Evolutionary conservation across 2,797 vertebrate species (phyloP).

Genomic region (Sparus aurata): DNA sequence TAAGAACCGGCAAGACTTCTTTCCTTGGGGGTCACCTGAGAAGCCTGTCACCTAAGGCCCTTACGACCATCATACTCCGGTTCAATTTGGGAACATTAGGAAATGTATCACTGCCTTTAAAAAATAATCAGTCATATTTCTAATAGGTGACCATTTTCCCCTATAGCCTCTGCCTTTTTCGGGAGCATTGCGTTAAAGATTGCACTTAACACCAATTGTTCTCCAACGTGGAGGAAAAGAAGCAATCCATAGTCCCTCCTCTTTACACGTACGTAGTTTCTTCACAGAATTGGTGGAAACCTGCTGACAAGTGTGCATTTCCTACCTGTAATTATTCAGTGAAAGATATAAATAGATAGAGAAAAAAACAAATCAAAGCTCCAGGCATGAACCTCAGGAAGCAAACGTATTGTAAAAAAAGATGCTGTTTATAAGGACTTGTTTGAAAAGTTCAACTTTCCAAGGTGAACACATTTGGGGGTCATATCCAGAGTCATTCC

Average conservation of each 20-base stretch:
- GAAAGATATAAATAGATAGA: not conserved
- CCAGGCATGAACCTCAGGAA: not conserved
- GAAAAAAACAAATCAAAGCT: not conserved
- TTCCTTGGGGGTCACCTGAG: slow-evolving; percentile 1
- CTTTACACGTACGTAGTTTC: not conserved
- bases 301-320: not conserved
- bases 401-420: not conserved
- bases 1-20: not conserved
- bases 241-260: not conserved
- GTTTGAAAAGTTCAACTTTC: not conserved
- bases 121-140: slow-evolving; percentile 6
- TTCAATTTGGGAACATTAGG: not conserved
- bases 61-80: not conserved
- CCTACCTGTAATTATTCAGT: not conserved
- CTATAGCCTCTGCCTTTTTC: not conserved
- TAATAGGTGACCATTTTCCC: not conserved
- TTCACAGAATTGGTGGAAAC: not conserved
- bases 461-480: not conserved
- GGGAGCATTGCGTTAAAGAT: not conserved
- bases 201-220: not conserved
- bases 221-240: not conserved
- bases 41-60: not conserved
- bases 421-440: not conserved
- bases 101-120: not conserved
- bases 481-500: not conserved